A percentile compares a stretch with the other conserved stretches of the same genome.
Evolutionary conservation across 2,797 vertebrate genomes (phyloP).

Genomic region (Enteromius trimaculatus): DNA sequence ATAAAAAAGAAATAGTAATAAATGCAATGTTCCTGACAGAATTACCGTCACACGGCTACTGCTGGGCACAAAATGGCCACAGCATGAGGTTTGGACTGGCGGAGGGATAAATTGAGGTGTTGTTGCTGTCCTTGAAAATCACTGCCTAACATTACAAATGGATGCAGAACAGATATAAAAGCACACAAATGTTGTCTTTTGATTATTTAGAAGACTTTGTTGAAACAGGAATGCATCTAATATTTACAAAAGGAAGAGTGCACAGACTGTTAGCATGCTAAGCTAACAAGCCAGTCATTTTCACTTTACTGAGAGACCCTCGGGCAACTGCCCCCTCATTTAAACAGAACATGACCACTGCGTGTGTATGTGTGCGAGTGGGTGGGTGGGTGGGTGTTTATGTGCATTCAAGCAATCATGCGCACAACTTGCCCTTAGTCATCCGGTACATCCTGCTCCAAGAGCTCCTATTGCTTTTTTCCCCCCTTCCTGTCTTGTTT

Average conservation of each 20-base stretch:
- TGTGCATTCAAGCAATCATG: constrained; percentile 43
- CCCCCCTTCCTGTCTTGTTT: background rate
- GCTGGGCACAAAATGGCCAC: constrained; percentile 31
- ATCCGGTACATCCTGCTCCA: constrained; percentile 25
- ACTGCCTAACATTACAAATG: background rate
- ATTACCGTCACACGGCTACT: background rate
- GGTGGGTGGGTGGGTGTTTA: background rate
- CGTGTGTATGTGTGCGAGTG: background rate
- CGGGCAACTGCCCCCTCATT: constrained; percentile 37
- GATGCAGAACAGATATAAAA: constrained; percentile 13
- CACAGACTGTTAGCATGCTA: constrained; percentile 33
- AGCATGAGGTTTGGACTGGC: constrained; percentile 14
- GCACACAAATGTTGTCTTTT: background rate
- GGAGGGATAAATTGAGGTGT: constrained; percentile 11
- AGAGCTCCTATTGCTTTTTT: background rate
- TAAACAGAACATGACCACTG: constrained; percentile 27
- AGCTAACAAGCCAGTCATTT: constrained; percentile 36
- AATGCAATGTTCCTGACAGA: background rate
- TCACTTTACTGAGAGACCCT: constrained; percentile 27
- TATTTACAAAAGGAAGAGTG: background rate
- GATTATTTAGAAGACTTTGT: constrained; percentile 27
- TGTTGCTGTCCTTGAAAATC: constrained; percentile 17
- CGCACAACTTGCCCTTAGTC: constrained; percentile 36
- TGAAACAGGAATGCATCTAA: constrained; percentile 5
- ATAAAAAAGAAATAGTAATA: background rate